phyloP scores from a whole-genome alignment of 2,888 invertebrate genomes.

The Smittia sp. region DNA sequence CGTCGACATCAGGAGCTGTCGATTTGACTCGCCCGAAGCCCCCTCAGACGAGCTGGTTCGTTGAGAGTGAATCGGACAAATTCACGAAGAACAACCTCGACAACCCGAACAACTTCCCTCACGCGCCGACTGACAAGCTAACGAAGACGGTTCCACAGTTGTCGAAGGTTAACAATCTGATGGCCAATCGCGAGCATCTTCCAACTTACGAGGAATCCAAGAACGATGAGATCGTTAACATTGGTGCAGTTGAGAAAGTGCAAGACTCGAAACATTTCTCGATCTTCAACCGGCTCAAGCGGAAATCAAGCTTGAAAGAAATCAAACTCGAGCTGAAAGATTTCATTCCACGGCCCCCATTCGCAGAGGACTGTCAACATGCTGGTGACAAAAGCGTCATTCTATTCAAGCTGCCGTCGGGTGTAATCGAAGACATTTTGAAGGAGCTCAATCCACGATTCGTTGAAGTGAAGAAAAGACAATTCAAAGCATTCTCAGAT shows the following conservation, averaged over 20 bases:
- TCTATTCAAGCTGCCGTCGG: slow-evolving; percentile 53
- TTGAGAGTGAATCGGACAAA: neutral
- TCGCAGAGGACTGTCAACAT: slow-evolving; percentile 45
- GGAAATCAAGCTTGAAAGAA: slow-evolving; percentile 50
- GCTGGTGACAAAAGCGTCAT: slow-evolving; percentile 45
- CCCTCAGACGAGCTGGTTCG: slow-evolving; percentile 50
- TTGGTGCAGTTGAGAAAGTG: neutral
- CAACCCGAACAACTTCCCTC: neutral
- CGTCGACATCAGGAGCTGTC: neutral
- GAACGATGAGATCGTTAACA: slow-evolving; percentile 23
- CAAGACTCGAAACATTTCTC: neutral
- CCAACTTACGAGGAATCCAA: slow-evolving; percentile 34
- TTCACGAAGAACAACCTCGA: slow-evolving; percentile 28
- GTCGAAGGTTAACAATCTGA: neutral
- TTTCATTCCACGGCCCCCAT: slow-evolving; percentile 52
- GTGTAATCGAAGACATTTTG: slow-evolving; percentile 68
- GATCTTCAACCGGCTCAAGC: slow-evolving; percentile 48
- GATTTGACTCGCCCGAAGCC: slow-evolving; percentile 41
- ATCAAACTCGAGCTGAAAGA: slow-evolving; percentile 49
- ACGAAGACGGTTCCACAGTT: slow-evolving; percentile 19
- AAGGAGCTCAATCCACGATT: slow-evolving; percentile 73
- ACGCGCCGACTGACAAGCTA: neutral
- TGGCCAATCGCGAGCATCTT: neutral
- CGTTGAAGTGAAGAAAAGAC: slow-evolving; percentile 69
- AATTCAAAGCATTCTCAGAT: slow-evolving; percentile 71